Evolutionary conservation across 2,888 invertebrate genomes (phyloP).

Genomic region (Mesorhabditis sp.): DNA sequence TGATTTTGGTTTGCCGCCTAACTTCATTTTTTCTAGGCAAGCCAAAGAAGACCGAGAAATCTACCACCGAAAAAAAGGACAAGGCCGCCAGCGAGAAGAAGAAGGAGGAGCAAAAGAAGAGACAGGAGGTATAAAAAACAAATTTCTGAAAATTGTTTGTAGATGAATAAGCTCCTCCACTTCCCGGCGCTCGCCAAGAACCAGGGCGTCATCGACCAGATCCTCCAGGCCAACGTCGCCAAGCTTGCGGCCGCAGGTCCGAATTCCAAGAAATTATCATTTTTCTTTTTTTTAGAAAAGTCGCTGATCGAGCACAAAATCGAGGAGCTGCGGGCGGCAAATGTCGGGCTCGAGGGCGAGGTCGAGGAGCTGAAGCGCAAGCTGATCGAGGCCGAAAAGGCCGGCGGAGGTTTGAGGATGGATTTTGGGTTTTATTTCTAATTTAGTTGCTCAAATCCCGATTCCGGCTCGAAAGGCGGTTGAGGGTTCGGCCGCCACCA

Average conservation of each 20-base stretch:
- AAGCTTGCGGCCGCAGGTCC: conserved; percentile 37
- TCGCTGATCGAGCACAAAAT: conserved; percentile 14
- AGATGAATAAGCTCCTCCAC: neutral
- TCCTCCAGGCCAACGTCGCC: conserved; percentile 23
- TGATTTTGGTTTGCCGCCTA: too few relatives aligned
- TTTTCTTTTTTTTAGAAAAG: neutral
- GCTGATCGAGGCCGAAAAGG: conserved; percentile 38
- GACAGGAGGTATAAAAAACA: neutral
- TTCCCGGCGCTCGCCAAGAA: conserved; percentile 30
- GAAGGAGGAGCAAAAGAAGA: conserved; percentile 20
- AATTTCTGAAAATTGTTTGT: too few relatives aligned
- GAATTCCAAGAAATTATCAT: conserved; percentile 8
- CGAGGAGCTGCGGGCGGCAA: conserved; percentile 35
- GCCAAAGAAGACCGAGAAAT: too few relatives aligned
- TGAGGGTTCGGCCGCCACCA: neutral
- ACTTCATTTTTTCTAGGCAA: too few relatives aligned
- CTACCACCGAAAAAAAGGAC: neutral
- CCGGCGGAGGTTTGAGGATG: conserved; percentile 38
- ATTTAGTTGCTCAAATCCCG: neutral
- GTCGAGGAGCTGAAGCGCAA: conserved; percentile 35
- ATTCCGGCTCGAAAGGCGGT: too few relatives aligned
- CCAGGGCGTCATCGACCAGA: conserved; percentile 23
- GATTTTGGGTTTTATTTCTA: neutral
- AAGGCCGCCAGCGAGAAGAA: conserved; percentile 20
- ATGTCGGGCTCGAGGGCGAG: conserved; percentile 33